These are phyloP conservation scores for Biston betularia DNA, from an alignment of 2,888 invertebrate genomes.

Conservation along the genomic window DNA sequence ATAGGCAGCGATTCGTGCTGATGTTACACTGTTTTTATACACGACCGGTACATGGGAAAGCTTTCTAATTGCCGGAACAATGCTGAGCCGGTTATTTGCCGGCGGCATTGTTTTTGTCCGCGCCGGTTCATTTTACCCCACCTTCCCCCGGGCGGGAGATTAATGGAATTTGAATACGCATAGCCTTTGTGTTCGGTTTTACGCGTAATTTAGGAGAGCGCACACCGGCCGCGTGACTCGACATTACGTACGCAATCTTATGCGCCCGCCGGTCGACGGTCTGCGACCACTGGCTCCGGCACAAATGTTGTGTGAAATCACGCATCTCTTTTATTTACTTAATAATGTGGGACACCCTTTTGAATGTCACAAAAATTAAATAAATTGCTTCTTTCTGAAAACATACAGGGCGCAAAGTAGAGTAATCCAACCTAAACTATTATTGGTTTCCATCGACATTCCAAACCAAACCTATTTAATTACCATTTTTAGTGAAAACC, in stretches of 20 bases:
- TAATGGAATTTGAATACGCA: slow-evolving; percentile 87
- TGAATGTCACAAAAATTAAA: slow-evolving; percentile 34
- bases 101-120: slow-evolving; percentile 86
- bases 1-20: slow-evolving; percentile 85
- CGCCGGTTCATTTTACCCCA: slow-evolving; percentile 84
- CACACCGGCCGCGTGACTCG: slow-evolving; percentile 80
- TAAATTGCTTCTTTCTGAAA: slow-evolving; percentile 39
- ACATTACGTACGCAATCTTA: slow-evolving; percentile 77
- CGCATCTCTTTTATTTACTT: slow-evolving; percentile 50
- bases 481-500: slow-evolving; percentile 51
- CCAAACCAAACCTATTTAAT: slow-evolving; percentile 51
- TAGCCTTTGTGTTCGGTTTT: slow-evolving; percentile 85
- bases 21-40: slow-evolving; percentile 86
- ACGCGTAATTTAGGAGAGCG: slow-evolving; percentile 82
- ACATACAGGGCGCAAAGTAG: slow-evolving; percentile 6
- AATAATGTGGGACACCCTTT: slow-evolving; percentile 32
- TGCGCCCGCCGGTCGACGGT: slow-evolving; percentile 18
- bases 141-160: slow-evolving; percentile 81
- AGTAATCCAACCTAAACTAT: slow-evolving; percentile 38
- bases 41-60: slow-evolving; percentile 86
- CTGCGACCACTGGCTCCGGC: slow-evolving; percentile 43
- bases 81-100: slow-evolving; percentile 86
- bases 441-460: slow-evolving; percentile 46
- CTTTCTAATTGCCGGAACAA: slow-evolving; percentile 87
- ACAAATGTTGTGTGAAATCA: slow-evolving; percentile 64